These are phyloP conservation scores for Graptemys geographica DNA, from an alignment of 2,797 vertebrate species.

Conservation along the genomic window DNA sequence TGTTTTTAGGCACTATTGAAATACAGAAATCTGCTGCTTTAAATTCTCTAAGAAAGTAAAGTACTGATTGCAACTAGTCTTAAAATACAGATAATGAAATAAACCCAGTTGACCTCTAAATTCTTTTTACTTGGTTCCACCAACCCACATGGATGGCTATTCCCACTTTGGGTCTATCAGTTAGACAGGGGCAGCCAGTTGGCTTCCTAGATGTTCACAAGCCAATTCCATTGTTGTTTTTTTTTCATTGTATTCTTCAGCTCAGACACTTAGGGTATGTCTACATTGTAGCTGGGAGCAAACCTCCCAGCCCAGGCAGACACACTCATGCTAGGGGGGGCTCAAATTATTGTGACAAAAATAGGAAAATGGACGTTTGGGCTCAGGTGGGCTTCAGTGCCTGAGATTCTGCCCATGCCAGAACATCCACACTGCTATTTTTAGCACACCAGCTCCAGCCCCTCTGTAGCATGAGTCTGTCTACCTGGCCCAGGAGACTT, in stretches of 20 bases:
- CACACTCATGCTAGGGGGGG: background rate
- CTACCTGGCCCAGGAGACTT: background rate
- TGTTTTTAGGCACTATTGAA: constrained; percentile 42
- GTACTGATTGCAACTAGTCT: background rate
- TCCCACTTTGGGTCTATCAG: rapidly evolving
- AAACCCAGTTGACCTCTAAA: rapidly evolving
- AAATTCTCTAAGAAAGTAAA: background rate
- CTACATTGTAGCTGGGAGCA: background rate
- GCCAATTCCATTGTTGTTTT: no score
- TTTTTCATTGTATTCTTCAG: rapidly evolving
- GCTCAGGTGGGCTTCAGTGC: background rate
- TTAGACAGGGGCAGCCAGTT: no score
- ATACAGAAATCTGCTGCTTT: constrained; percentile 50
- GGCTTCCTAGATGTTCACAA: background rate
- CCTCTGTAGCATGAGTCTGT: background rate
- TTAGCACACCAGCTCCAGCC: background rate
- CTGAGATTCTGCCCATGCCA: background rate
- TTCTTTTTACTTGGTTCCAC: rapidly evolving
- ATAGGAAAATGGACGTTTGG: background rate
- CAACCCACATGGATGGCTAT: rapidly evolving
- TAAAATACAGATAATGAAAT: background rate
- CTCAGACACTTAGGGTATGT: rapidly evolving
- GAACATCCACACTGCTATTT: background rate
- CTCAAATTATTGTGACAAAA: background rate
- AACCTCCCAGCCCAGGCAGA: no score